Conservation (phyloP, 2,113 vertebrate species). For the Puffinus mauretanicus region DNA sequence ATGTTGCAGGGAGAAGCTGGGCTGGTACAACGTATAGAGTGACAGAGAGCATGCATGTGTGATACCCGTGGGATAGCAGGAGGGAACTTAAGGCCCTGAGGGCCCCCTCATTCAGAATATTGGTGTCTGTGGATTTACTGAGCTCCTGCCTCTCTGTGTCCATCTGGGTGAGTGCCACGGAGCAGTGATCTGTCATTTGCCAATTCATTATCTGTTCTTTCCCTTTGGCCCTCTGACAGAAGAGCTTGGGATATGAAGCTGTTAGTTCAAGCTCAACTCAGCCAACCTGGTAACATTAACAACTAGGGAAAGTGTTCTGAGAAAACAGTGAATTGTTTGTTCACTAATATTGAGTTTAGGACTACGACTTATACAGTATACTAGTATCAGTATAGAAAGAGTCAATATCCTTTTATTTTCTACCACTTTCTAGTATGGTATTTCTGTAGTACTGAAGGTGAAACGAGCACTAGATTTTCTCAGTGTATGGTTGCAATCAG, state of each 20-base stretch:
- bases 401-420: not conserved
- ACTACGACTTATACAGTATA: not conserved
- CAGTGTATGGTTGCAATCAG: not conserved
- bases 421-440: not conserved
- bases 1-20: not conserved
- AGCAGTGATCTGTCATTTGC: not conserved
- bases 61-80: no score
- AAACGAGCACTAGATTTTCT: not conserved
- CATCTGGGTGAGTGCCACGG: not conserved
- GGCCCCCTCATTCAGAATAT: not conserved
- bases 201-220: not conserved
- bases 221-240: not conserved
- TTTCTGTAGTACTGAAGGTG: not conserved
- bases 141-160: not conserved
- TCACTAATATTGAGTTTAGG: not conserved
- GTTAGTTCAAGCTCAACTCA: not conserved
- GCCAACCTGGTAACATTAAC: not conserved
- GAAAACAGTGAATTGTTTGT: not conserved
- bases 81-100: not conserved
- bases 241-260: not conserved
- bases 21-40: not conserved
- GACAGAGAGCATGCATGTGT: rapidly evolving
- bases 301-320: not conserved
- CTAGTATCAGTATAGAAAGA: not conserved
- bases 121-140: not conserved